Evolutionary conservation across 2,113 vertebrate genomes (phyloP), one percentile per base, ranked within the genome.

Genomic region (Penelope pileata): DNA sequence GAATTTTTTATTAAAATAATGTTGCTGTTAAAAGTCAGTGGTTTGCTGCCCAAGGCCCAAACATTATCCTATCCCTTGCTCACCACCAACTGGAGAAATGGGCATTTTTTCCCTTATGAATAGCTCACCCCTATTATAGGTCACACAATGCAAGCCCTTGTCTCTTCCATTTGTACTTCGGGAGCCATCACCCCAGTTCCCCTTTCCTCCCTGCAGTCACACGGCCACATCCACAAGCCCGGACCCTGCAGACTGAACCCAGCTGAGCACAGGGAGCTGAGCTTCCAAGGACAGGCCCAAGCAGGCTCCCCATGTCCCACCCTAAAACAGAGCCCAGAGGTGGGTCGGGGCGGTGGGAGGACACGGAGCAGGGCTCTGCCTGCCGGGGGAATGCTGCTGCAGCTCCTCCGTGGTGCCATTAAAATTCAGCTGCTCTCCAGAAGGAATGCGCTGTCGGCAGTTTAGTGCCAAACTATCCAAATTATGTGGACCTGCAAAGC

Each of bases 271-370:
- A 10, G 42, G 42, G 42, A 10, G 42, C 42, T 43, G 42, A 43
- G 42, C 42, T 15, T 43, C 42, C 42, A 15, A 12, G 75, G 69
- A 94, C 96, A 95, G 79, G 96, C 70, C 95, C 50, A 1, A 16
- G 86, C 96, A 95, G 75, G 77, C 54, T 42, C 87, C 36, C 34
- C 56, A 30, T 76, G 91, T 91, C 42, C 73, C 93, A 91, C 93
- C 94, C 95, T 15, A 43, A 43, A 43, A 17, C 53, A 6, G 53
- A 54, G 53, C 53, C 3, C 5, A 16, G 29, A 9, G 53, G 29
- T 27, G 87, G 88, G 88, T 66, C 63, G 86, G 68, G 69, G 4
- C 73, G 63, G 81, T 67, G 74, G 91, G 22, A 76, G 72, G 26
- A 60, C 74, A 53, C 0, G 51, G 26, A 76, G 77, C 86, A 77